These are phyloP conservation scores for Anguilla obscura DNA, from an alignment of 2,797 vertebrate species.

Conservation along the genomic window DNA sequence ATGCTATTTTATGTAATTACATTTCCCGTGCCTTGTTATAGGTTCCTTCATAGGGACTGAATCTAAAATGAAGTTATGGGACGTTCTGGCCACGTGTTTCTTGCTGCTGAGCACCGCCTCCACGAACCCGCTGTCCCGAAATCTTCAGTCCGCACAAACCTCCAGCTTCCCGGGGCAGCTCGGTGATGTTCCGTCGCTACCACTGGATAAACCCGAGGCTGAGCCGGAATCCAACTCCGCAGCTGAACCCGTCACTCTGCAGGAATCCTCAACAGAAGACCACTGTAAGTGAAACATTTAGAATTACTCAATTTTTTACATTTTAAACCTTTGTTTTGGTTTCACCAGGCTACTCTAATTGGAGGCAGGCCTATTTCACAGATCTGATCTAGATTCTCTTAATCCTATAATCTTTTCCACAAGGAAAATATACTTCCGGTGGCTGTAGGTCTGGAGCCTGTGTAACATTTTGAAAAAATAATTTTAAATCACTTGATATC, in stretches of 20 bases:
- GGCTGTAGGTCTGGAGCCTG: neutral
- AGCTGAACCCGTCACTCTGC: slow-evolving; percentile 64
- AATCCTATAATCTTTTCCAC: neutral
- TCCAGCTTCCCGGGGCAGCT: slow-evolving; percentile 59
- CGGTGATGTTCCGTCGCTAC: slow-evolving; percentile 71
- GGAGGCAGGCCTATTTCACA: neutral
- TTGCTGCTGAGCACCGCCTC: slow-evolving; percentile 95
- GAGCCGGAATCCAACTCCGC: slow-evolving; percentile 55
- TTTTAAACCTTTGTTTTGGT: neutral
- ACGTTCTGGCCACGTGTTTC: slow-evolving; percentile 96
- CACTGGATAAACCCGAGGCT: slow-evolving; percentile 64
- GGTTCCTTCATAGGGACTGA: slow-evolving; percentile 92
- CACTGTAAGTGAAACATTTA: slow-evolving; percentile 65
- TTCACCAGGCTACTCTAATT: neutral
- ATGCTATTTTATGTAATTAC: neutral
- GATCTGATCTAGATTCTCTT: slow-evolving; percentile 30
- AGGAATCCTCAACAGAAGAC: slow-evolving; percentile 71
- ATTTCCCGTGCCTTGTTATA: slow-evolving; percentile 51
- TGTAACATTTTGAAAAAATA: neutral
- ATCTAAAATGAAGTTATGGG: slow-evolving; percentile 99
- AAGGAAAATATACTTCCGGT: neutral
- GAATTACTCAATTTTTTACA: neutral
- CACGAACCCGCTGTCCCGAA: slow-evolving; percentile 84
- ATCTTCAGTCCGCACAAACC: slow-evolving; percentile 81
- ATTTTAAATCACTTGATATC: neutral